Conservation (phyloP, 1,140 invertebrate species). For the Aphaenogaster ashmeadi region DNA sequence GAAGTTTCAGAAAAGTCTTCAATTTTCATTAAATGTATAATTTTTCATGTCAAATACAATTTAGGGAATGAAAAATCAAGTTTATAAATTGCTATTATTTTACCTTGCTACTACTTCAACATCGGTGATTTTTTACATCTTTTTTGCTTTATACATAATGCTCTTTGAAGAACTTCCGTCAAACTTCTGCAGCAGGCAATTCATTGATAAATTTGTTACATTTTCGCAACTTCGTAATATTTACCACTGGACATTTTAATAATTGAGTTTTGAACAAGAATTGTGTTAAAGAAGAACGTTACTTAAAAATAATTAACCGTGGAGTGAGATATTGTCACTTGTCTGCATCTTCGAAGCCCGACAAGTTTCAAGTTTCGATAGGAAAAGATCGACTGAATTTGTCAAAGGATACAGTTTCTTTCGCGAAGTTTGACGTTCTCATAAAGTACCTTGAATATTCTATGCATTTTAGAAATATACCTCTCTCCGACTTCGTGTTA, state of each 20-base stretch:
- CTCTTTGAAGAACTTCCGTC: background rate
- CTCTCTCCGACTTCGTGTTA: background rate
- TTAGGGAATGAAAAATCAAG: background rate
- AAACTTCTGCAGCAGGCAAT: background rate
- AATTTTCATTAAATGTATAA: conserved; percentile 25
- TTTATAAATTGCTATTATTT: conserved; percentile 24
- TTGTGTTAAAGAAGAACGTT: background rate
- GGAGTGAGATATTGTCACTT: conserved; percentile 7
- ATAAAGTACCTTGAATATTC: conserved; percentile 6
- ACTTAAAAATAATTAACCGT: conserved; percentile 31
- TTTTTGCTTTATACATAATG: background rate
- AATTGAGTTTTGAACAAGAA: conserved; percentile 11
- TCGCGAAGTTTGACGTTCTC: conserved; percentile 30
- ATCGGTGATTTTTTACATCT: background rate
- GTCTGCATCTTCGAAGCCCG: background rate
- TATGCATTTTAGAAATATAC: background rate
- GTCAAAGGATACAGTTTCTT: conserved; percentile 3
- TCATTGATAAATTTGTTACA: conserved; percentile 2
- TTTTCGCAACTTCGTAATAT: conserved; percentile 1
- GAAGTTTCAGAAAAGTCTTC: background rate
- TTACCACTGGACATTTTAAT: conserved; percentile 15
- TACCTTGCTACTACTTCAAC: conserved; percentile 4
- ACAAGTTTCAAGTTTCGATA: conserved; percentile 13
- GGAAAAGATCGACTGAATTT: conserved; percentile 16
- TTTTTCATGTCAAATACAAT: background rate